Conservation (phyloP, 2,888 invertebrate genomes). For the Autographa pulchrina region DNA sequence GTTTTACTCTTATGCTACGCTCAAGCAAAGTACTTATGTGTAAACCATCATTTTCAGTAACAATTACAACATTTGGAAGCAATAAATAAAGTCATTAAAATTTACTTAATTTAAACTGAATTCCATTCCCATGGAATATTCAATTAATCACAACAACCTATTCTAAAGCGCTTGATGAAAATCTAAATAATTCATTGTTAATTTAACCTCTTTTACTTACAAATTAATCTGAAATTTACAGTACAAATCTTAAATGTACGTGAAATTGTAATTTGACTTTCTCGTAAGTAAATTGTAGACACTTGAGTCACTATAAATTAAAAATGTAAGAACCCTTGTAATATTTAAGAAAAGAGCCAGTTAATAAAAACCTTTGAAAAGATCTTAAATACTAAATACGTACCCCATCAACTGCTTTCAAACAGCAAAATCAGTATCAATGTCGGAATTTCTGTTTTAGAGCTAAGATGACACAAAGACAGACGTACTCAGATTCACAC, state of each 20-base stretch:
- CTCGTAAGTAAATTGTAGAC: conserved; percentile 15
- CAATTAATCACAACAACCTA: conserved; percentile 10
- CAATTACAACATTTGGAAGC: not conserved
- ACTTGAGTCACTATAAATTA: not conserved
- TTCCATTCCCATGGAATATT: conserved; percentile 2
- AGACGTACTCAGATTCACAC: no score
- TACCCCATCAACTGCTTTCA: no score
- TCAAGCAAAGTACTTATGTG: no score
- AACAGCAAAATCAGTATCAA: no score
- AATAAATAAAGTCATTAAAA: not conserved
- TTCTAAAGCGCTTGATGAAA: conserved; percentile 16
- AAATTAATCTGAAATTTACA: conserved; percentile 14
- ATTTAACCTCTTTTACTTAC: conserved; percentile 8
- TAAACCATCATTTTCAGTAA: no score
- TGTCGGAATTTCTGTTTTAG: no score
- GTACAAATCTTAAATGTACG: not conserved
- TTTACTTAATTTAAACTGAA: not conserved
- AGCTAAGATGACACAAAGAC: no score
- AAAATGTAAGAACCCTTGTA: no score
- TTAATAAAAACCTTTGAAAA: no score
- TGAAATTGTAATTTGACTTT: conserved; percentile 16
- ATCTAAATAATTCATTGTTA: conserved; percentile 19
- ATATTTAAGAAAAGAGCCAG: no score
- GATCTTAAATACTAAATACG: no score
- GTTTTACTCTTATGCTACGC: no score